Evolutionary conservation across 2,113 vertebrate genomes (phyloP), one percentile per base, ranked within the genome.

Genomic region (Saguinus midas): DNA sequence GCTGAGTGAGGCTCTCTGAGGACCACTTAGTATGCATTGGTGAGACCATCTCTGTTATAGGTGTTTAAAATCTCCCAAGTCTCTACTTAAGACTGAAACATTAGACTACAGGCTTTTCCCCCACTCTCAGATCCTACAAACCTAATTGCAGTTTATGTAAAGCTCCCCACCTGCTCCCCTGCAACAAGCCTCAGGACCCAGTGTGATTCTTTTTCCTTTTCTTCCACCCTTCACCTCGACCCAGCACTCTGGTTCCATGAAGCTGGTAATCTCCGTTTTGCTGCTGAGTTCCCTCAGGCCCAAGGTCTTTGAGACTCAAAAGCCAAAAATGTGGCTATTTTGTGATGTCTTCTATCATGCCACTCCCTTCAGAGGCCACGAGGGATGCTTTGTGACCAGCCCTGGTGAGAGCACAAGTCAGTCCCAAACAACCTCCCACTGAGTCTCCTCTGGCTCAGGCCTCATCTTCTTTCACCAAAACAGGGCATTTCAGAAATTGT

Each of bases 341-440:
- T 21, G 13, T 52, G 50, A 25, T 17, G 10, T 1, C 4, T 80
- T 55, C 18, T 61, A 10, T 55, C 14, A 0, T 8, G 64, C 18
- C 16, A 1, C 52, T 29, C 80, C 23, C 37, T 58, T 75, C 48
- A 58, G 58, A 23, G 18, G 35, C 82, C 12, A 4, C 12, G 55
- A 66, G 43, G 10, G 2, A 57, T 52, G n/a, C 43, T 81, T 43
- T 14, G 0, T 4, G 2, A 40, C 11, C 1, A 0, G 0, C 27
- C 43, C 58, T 0, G 5, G 17, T 18, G 18, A 87, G 43, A 6
- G 8, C 3, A 9, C 25, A 17, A 0, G 0, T 10, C 0, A 0
- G 9, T 32, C 32, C 45, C 37, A 18, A 45, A 21, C 27, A 32
- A 14, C 11, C 20, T 85, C 52, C 87, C 48, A 32, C 20, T 5